Base-by-base conservation (phyloP, 2,113 vertebrate species). In the Tretioscincus oriximinensis region DNA sequence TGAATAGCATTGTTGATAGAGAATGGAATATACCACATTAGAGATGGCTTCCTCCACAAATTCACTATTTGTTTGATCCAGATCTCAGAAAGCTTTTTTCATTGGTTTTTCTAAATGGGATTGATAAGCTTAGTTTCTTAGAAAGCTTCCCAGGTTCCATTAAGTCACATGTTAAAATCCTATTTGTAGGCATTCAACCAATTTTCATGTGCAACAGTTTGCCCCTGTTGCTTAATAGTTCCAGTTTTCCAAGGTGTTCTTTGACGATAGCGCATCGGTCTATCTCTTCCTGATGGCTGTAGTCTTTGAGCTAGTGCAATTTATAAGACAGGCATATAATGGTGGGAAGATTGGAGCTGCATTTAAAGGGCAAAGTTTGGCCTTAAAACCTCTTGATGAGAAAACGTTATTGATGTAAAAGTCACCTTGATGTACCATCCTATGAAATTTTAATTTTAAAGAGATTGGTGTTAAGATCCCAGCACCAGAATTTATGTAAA, bases 121-220 rank as follows among this genome's bases (percentile, higher is more conserved):
- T 79, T 6, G 67, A 51, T 51, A 82, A 58, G n/a, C 54, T 9
- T 71, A 10, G 51, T 68, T 49, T 84, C 82, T 41, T 79, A 70
- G 71, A 88, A n/a, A 8, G 82, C 5, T 12, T 88, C 78, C 66
- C 78, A 16, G 5, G 49, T 87, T 87, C 75, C 24, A 18, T 9
- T 49, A 5, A 9, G 3, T 87, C 79, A 31, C 7, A 82, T 8
- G 78, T 87, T 64, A 79, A 71, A 21, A 8, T 2, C 81, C 85
- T 24, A 16, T n/a, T 8, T 29, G 77, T 4, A 51, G 49, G 21
- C 71, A 51, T 49, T 2, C 31, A 78, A 81, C 51, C 83, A 79
- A 26, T 82, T 84, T 89, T 82, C 61, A 24, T 80, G 84, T 18
- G 29, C 24, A 78, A 45, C 5, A 14, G 2, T 1, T 0, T 77